Conservation (phyloP, 2,888 invertebrate genomes). For the Perdita meconis region DNA sequence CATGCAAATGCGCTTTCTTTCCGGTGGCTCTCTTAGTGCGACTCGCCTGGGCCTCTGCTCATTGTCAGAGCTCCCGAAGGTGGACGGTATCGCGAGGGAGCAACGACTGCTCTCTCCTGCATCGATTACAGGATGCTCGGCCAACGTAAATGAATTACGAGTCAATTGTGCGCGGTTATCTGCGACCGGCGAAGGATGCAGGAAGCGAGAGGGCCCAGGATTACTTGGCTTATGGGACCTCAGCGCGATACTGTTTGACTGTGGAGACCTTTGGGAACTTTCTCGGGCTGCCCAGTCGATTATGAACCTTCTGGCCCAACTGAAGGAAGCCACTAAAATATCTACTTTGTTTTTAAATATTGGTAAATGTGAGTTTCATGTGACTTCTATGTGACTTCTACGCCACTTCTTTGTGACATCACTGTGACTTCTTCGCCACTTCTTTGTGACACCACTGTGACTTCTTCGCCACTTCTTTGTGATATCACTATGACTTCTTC, state of each 20-base stretch:
- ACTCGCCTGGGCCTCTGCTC: slow-evolving; percentile 16
- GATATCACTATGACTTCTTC: too few relatives aligned
- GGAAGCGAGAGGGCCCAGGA: slow-evolving; percentile 26
- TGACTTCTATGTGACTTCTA: too few relatives aligned
- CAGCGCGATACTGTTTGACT: not conserved
- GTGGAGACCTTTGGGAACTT: too few relatives aligned
- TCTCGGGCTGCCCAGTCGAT: too few relatives aligned
- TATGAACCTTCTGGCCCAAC: too few relatives aligned
- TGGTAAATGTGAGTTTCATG: too few relatives aligned
- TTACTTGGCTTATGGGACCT: not conserved
- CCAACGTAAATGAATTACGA: slow-evolving; percentile 64
- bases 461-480: too few relatives aligned
- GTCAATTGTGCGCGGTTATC: slow-evolving; percentile 61
- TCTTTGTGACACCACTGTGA: too few relatives aligned
- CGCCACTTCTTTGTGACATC: too few relatives aligned
- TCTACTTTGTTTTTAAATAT: too few relatives aligned
- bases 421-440: too few relatives aligned
- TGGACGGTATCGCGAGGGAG: slow-evolving; percentile 39
- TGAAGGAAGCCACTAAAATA: too few relatives aligned
- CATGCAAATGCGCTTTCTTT: slow-evolving; percentile 55
- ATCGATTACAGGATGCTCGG: slow-evolving; percentile 56
- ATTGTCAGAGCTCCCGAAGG: slow-evolving; percentile 48
- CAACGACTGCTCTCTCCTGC: slow-evolving; percentile 41
- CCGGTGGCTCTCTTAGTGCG: slow-evolving; percentile 14
- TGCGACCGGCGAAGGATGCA: slow-evolving; percentile 22